Percentiles rank a stretch among this genome's conserved stretches.
These are phyloP conservation scores for Idaea aversata DNA, from an alignment of 2,888 invertebrate species.

Conservation along the genomic window DNA sequence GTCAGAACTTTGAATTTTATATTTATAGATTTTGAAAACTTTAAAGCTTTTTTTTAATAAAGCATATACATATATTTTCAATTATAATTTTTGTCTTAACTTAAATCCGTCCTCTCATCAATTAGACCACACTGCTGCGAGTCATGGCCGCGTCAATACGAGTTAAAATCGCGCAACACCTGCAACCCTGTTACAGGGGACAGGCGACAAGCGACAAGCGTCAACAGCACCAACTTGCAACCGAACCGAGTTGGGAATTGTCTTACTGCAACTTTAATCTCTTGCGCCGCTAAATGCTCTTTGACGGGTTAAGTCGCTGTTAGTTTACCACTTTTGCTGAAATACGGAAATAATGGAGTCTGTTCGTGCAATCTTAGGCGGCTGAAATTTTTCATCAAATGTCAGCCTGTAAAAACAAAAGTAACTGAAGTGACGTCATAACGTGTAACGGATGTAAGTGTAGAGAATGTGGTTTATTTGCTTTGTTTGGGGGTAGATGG, in stretches of 20 bases:
- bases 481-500: too few relatives aligned
- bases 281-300: slow-evolving; percentile 24
- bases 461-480: too few relatives aligned
- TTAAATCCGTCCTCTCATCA: slow-evolving; percentile 15
- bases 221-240: slow-evolving; percentile 4
- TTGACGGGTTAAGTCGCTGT: slow-evolving; percentile 19
- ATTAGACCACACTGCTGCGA: slow-evolving; percentile 32
- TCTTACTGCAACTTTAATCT: slow-evolving; percentile 31
- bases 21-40: too few relatives aligned
- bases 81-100: slow-evolving; percentile 5
- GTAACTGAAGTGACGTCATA: too few relatives aligned
- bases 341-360: too few relatives aligned
- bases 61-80: too few relatives aligned
- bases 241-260: slow-evolving; percentile 18
- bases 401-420: too few relatives aligned
- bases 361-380: too few relatives aligned
- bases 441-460: too few relatives aligned
- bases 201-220: slow-evolving; percentile 12
- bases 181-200: slow-evolving; percentile 21
- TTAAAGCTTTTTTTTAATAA: too few relatives aligned
- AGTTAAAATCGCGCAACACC: slow-evolving; percentile 47
- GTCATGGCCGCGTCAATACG: slow-evolving; percentile 52
- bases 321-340: background rate
- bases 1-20: too few relatives aligned
- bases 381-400: too few relatives aligned